Evolutionary conservation across 2,113 vertebrate species (phyloP).

Genomic region (Gymnarchus niloticus): DNA sequence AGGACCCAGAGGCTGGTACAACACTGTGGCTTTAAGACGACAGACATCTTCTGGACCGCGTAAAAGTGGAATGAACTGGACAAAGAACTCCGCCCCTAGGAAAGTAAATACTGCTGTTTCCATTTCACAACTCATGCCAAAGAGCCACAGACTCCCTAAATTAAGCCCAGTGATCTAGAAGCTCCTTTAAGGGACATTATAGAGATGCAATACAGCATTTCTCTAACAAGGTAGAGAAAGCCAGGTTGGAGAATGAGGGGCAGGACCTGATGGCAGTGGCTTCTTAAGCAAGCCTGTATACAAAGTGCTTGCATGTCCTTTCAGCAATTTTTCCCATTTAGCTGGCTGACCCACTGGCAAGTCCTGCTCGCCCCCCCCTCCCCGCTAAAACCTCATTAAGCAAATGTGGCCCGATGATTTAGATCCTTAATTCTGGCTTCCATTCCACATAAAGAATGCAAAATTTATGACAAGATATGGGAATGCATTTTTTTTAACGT

Average conservation of each 20-base stretch:
- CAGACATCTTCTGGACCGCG: not conserved
- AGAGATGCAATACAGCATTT: not conserved
- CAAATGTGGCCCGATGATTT: not conserved
- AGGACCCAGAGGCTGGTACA: not conserved
- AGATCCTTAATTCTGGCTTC: not conserved
- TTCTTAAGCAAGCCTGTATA: not conserved
- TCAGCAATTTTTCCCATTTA: slow-evolving; percentile 27
- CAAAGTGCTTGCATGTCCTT: slow-evolving; percentile 17
- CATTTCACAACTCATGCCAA: not conserved
- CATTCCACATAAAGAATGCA: not conserved
- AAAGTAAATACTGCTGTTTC: slow-evolving; percentile 20
- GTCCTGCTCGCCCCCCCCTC: not conserved
- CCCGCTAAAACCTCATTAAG: not conserved
- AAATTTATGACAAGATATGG: not conserved
- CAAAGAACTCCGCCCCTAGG: slow-evolving; percentile 13
- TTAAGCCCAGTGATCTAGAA: not conserved
- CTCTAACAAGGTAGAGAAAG: not conserved
- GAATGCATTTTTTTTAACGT: not conserved
- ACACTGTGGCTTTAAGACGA: not conserved
- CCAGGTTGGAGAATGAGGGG: not conserved
- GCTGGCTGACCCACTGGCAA: slow-evolving; percentile 7
- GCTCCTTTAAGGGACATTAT: slow-evolving; percentile 22
- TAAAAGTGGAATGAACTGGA: not conserved
- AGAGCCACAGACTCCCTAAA: not conserved
- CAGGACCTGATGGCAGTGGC: not conserved